These are phyloP conservation scores for Blastomussa wellsi DNA, from an alignment of 92 coral and sea anemone species.

Conservation along the genomic window DNA sequence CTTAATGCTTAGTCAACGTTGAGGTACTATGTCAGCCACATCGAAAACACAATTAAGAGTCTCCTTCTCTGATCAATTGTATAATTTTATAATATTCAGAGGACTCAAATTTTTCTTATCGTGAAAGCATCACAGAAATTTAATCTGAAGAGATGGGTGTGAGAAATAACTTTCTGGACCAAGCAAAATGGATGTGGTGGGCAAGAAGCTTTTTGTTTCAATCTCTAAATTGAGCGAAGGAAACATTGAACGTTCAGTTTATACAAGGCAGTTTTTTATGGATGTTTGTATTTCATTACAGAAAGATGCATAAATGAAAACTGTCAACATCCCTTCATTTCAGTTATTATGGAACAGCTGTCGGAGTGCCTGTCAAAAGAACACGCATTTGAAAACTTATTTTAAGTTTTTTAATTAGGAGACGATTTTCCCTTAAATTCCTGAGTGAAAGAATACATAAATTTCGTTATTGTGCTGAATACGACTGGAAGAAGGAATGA, in stretches of 20 bases:
- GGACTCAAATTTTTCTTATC: background rate
- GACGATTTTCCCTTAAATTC: background rate
- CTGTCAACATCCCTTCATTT: background rate
- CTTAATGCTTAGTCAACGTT: background rate
- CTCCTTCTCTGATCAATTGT: background rate
- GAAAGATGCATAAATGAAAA: background rate
- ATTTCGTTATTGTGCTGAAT: no score
- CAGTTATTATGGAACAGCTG: conserved; percentile 1
- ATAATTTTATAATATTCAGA: background rate
- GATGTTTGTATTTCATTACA: conserved; percentile 11
- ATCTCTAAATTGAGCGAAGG: background rate
- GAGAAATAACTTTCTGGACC: background rate
- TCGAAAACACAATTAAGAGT: background rate
- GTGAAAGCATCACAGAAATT: background rate
- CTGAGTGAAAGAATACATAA: no score
- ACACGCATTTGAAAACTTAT: background rate
- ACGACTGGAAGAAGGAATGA: no score
- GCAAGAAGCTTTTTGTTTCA: background rate
- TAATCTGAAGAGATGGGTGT: background rate
- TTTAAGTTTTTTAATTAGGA: background rate
- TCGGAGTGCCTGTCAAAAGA: background rate
- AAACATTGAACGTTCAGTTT: background rate
- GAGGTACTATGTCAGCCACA: background rate
- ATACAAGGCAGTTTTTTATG: background rate
- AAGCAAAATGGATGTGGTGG: background rate